A percentile compares a stretch with the other conserved stretches of the same genome.
phyloP scores from a whole-genome alignment of 2,113 vertebrate species.

The Planiliza haematocheilus region DNA sequence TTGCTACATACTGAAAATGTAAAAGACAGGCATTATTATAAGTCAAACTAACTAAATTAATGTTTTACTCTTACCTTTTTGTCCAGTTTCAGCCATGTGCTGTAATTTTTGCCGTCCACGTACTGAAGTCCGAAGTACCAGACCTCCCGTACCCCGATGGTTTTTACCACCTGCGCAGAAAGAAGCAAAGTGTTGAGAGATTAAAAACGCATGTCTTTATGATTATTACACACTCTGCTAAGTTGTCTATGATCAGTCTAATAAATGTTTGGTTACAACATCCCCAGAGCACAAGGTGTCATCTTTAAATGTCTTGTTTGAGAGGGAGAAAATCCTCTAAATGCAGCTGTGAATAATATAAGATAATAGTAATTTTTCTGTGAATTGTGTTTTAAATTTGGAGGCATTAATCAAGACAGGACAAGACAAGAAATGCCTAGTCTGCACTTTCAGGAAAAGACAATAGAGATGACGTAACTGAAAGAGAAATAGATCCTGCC shows the following conservation, averaged over 20 bases:
- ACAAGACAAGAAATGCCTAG: neutral
- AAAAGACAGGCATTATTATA: neutral
- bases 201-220: too few species aligned
- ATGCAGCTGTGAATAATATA: too few species aligned
- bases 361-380: too few species aligned
- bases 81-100: conserved; percentile 96
- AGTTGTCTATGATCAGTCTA: neutral
- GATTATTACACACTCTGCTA: neutral
- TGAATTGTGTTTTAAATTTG: too few species aligned
- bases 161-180: conserved; percentile 93
- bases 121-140: conserved; percentile 99
- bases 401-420: too few species aligned
- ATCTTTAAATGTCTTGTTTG: neutral
- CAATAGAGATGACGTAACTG: neutral
- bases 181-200: neutral
- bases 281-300: neutral
- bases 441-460: conserved; percentile 3
- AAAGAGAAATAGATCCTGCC: neutral
- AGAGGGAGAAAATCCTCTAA: too few species aligned
- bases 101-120: conserved; percentile 91
- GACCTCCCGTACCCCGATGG: conserved; percentile 92
- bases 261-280: neutral
- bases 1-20: too few species aligned
- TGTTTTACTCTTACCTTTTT: conserved; percentile 89
- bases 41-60: too few species aligned